These are phyloP conservation scores for Lepidonotus clava DNA, from an alignment of 2,888 invertebrate species.

Conservation along the genomic window DNA sequence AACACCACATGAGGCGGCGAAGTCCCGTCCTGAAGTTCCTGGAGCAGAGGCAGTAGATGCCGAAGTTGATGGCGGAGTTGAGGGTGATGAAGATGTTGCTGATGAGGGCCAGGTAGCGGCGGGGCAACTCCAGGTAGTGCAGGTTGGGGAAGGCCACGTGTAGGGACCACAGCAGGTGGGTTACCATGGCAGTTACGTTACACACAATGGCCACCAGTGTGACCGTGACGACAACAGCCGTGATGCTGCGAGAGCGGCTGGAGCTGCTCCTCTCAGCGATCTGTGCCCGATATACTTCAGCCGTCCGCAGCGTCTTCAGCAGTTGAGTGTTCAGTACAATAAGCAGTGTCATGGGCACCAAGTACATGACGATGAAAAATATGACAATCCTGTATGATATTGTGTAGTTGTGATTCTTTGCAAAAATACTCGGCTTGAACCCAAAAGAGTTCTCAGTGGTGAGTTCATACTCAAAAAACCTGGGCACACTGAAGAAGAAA, in stretches of 20 bases:
- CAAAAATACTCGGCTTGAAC: slow-evolving; percentile 53
- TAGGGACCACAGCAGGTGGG: slow-evolving; percentile 62
- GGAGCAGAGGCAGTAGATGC: slow-evolving; percentile 66
- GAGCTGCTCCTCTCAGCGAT: not conserved
- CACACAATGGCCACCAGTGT: slow-evolving; percentile 62
- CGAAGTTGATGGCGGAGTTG: slow-evolving; percentile 64
- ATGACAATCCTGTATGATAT: slow-evolving; percentile 61
- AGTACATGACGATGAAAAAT: slow-evolving; percentile 63
- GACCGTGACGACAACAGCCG: slow-evolving; percentile 60
- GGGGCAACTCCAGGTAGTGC: slow-evolving; percentile 53
- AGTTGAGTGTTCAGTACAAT: slow-evolving; percentile 62
- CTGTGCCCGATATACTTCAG: slow-evolving; percentile 8
- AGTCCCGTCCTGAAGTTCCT: slow-evolving; percentile 58
- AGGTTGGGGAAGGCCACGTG: slow-evolving; percentile 38
- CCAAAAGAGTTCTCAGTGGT: not conserved
- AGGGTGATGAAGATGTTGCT: slow-evolving; percentile 64
- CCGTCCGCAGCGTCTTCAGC: slow-evolving; percentile 51
- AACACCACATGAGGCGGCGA: slow-evolving; percentile 37
- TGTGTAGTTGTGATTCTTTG: slow-evolving; percentile 59
- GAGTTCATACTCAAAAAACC: slow-evolving; percentile 62
- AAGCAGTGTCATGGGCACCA: slow-evolving; percentile 61
- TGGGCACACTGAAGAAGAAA: slow-evolving; percentile 60
- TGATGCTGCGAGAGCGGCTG: slow-evolving; percentile 46
- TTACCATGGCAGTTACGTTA: slow-evolving; percentile 61
- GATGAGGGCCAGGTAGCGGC: slow-evolving; percentile 59